A percentile compares a stretch with the other conserved stretches of the same genome.
Evolutionary conservation across 35 echinoderm and acorn worm genomes (phyloP).

Genomic region (Hemicentrotus pulcherrimus): DNA sequence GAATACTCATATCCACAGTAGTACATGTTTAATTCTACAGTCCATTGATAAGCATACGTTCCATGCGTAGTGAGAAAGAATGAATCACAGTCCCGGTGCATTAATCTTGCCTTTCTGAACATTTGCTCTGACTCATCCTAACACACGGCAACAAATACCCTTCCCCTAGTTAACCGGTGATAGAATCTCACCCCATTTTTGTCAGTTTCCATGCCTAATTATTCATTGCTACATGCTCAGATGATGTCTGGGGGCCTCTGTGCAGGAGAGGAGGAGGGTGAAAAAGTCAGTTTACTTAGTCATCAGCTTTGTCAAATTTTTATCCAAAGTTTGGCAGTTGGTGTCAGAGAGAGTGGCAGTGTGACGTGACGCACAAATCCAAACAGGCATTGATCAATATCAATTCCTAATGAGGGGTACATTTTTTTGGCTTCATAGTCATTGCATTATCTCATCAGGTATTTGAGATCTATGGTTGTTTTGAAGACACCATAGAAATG

Average conservation of each 20-base stretch:
- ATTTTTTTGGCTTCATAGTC: not conserved
- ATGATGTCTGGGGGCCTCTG: too few relatives aligned
- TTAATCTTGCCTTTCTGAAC: not conserved
- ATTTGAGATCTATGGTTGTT: not conserved
- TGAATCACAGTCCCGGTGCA: not conserved
- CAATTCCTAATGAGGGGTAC: not conserved
- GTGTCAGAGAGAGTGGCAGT: not conserved
- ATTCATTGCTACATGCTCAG: not conserved
- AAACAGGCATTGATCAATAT: not conserved
- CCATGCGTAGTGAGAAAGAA: not conserved
- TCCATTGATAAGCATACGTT: not conserved
- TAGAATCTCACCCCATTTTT: not conserved
- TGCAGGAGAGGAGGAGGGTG: too few relatives aligned
- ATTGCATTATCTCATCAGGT: not conserved
- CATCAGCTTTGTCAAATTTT: not conserved
- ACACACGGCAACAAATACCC: not conserved
- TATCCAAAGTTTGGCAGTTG: not conserved
- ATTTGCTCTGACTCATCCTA: not conserved
- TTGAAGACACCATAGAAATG: not conserved
- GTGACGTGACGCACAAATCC: not conserved
- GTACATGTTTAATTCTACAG: not conserved
- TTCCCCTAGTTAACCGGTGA: not conserved
- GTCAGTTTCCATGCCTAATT: not conserved
- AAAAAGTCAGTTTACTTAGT: not conserved
- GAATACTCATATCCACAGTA: not conserved